A percentile compares a stretch with the other conserved stretches of the same genome.
Conservation (phyloP, 2,113 vertebrate species). For the Oplegnathus fasciatus region DNA sequence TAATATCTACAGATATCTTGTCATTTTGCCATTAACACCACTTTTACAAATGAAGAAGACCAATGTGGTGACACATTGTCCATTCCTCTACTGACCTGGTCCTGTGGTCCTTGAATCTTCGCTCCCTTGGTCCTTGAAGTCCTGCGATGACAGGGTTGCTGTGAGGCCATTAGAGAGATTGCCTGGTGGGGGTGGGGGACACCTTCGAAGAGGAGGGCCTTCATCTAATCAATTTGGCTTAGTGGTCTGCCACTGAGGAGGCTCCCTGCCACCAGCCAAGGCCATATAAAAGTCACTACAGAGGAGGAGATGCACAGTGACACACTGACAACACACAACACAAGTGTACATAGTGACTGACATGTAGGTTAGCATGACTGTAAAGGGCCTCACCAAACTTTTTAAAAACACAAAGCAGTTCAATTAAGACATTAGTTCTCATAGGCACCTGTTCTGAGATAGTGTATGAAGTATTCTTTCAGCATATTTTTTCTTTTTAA, state of each 20-base stretch:
- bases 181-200: conserved; percentile 61
- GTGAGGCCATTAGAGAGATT: conserved; percentile 79
- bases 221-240: conserved; percentile 83
- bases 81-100: conserved; percentile 32
- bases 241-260: conserved; percentile 65
- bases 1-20: conserved; percentile 16
- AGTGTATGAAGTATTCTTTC: not conserved
- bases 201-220: conserved; percentile 69
- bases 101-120: conserved; percentile 36
- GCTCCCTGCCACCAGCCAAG: conserved; percentile 60
- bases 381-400: not conserved
- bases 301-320: conserved; percentile 31
- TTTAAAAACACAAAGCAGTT: not conserved
- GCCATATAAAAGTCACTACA: conserved; percentile 73
- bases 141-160: conserved; percentile 58
- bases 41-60: not conserved
- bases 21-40: conserved; percentile 17
- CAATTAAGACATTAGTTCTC: not conserved
- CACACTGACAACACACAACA: not conserved
- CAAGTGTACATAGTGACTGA: not conserved
- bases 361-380: not conserved
- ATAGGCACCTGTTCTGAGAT: not conserved
- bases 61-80: conserved; percentile 30
- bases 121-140: conserved; percentile 44
- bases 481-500: not conserved